Percentiles rank a stretch among this genome's conserved stretches.
These are phyloP conservation scores for Caenorhabditis sp. DNA, from an alignment of 2,888 invertebrate genomes.

Conservation along the genomic window DNA sequence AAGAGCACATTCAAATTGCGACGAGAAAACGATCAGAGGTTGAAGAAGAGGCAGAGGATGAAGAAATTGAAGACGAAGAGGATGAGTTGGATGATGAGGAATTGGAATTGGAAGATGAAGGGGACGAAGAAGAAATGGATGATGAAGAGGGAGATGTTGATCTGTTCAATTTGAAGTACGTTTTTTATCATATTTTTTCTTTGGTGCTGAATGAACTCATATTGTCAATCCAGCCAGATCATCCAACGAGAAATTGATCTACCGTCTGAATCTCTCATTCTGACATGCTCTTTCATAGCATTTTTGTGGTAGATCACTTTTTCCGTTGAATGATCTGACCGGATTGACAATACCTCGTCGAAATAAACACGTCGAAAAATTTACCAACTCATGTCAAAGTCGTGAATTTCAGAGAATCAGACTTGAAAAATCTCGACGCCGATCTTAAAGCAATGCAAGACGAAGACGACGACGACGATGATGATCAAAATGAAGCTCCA, in stretches of 20 bases:
- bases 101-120: constrained; percentile 37
- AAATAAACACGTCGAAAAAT: no score
- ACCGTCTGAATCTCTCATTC: no score
- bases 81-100: constrained; percentile 15
- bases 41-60: constrained; percentile 11
- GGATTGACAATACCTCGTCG: no score
- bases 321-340: no score
- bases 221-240: no score
- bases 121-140: constrained; percentile 35
- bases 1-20: constrained; percentile 10
- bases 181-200: constrained; percentile 2
- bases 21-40: constrained; percentile 9
- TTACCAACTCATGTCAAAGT: no score
- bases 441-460: constrained; percentile 34
- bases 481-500: constrained; percentile 8
- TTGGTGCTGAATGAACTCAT: no score
- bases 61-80: constrained; percentile 22
- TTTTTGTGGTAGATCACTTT: no score
- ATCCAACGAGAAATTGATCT: no score
- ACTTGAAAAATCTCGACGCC: constrained; percentile 42
- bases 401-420: constrained; percentile 33
- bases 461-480: constrained; percentile 14
- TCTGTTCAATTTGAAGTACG: constrained; percentile 38
- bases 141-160: constrained; percentile 43
- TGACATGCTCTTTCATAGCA: no score